Percentiles rank a stretch among this genome's conserved stretches.
Conservation (phyloP, 2,797 vertebrate genomes). For the Peromyscus melanophrys region DNA sequence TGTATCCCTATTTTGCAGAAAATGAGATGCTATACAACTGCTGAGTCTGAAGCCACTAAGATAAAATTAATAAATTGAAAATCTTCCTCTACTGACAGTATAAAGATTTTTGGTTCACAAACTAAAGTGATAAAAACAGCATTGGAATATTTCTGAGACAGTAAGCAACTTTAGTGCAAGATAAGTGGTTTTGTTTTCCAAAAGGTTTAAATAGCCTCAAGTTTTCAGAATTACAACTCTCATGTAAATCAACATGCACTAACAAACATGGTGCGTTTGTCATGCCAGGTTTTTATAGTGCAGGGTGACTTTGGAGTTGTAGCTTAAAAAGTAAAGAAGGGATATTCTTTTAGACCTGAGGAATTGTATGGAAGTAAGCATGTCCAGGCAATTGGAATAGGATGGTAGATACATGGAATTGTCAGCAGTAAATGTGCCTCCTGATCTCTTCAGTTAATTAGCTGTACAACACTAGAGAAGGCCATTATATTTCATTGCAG, state of each 20-base stretch:
- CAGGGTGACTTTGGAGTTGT: neutral
- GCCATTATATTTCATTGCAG: neutral
- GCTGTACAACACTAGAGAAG: neutral
- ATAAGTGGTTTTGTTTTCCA: slow-evolving; percentile 31
- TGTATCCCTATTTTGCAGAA: slow-evolving; percentile 52
- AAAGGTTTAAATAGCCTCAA: slow-evolving; percentile 28
- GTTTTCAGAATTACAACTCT: slow-evolving; percentile 28
- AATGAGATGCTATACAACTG: slow-evolving; percentile 22
- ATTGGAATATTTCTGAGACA: slow-evolving; percentile 44
- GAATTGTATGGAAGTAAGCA: slow-evolving; percentile 3
- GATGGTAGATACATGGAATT: neutral
- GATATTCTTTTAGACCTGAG: neutral
- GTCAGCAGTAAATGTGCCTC: neutral
- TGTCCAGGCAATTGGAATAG: neutral
- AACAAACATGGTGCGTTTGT: slow-evolving; percentile 1
- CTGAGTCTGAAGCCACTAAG: slow-evolving; percentile 50
- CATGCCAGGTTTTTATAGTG: neutral
- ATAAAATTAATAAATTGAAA: slow-evolving; percentile 58
- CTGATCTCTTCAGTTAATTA: neutral
- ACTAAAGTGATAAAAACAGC: slow-evolving; percentile 31
- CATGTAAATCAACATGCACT: neutral
- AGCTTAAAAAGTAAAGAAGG: slow-evolving; percentile 36
- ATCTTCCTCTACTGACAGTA: neutral
- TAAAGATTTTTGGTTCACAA: slow-evolving; percentile 62
- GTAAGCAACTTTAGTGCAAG: slow-evolving; percentile 52